Evolutionary conservation across 2,888 invertebrate species (phyloP).

Genomic region (Lasioglossum morio): DNA sequence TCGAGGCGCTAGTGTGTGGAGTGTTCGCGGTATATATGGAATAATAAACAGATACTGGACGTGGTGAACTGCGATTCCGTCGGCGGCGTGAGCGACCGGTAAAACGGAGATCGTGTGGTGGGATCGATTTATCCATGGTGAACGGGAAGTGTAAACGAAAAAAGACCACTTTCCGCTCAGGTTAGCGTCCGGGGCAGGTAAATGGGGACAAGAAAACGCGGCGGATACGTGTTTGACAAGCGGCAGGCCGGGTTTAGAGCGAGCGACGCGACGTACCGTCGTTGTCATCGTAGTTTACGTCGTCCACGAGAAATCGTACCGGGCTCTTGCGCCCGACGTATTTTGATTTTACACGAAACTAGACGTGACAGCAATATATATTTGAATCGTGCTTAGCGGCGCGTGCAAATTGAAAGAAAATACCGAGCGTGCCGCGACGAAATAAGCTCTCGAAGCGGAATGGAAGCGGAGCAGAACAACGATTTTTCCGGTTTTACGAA

Average conservation of each 20-base stretch:
- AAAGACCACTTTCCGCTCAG: slow-evolving; percentile 35
- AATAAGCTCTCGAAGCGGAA: slow-evolving; percentile 2
- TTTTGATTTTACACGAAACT: slow-evolving; percentile 40
- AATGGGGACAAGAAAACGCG: slow-evolving; percentile 29
- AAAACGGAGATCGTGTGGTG: slow-evolving; percentile 15
- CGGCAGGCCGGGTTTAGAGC: slow-evolving; percentile 31
- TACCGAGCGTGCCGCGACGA: neutral
- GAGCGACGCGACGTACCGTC: neutral
- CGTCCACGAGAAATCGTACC: neutral
- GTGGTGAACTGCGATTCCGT: neutral
- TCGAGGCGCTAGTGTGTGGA: neutral
- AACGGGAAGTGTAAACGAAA: slow-evolving; percentile 52
- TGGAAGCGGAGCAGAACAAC: neutral
- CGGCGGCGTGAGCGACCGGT: neutral
- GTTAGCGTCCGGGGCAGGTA: slow-evolving; percentile 27
- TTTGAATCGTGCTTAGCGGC: slow-evolving; percentile 30
- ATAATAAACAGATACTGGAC: neutral
- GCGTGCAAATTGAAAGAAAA: slow-evolving; percentile 54
- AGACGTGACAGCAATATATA: slow-evolving; percentile 28
- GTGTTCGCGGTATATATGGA: neutral
- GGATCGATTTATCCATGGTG: slow-evolving; percentile 31
- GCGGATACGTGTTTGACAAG: slow-evolving; percentile 55
- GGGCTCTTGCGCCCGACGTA: slow-evolving; percentile 22
- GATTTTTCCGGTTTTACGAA: neutral
- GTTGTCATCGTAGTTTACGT: slow-evolving; percentile 15